Base-by-base conservation (phyloP, 2,113 vertebrate species). In the Colaptes auratus region DNA sequence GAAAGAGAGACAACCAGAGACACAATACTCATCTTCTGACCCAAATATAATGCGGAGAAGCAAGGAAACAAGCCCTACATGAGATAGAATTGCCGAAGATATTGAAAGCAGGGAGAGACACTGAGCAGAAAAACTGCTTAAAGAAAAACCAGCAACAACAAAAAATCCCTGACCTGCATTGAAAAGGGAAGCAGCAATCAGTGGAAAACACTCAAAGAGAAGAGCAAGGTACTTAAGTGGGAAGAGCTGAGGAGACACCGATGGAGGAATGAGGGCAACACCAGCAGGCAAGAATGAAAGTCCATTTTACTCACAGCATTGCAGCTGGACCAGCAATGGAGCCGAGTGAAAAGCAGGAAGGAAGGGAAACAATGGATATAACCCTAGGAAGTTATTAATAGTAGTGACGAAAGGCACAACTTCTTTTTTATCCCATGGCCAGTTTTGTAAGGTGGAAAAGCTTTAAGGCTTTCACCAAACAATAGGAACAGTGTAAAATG, bases 321-420 rank as follows among this genome's bases (percentile, higher is more conserved):
- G 50, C 80, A 69, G 89, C 83, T 69, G 78, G 77, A 92, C 92
- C 92, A 87, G 81, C 89, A 89, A 76, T 59, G 89, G 89, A 92
- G 94, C 15, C 5, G 16, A 4, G 83, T 9, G 42, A 85, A 93
- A 96, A 66, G 91, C 86, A 94, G 96, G 95, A 96, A 96, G 96
- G 94, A 96, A 96, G 82, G 35, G 36, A 85, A 96, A 96, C 94
- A 96, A 96, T 96, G 89, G 92, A 69, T 42, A 76, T 8, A 61
- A 63, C 55, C 81, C 84, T 87, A 79, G 10, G 7, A 87, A 70
- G 86, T 73, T 96, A 96, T 95, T 96, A 95, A 94, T 96, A 96
- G 94, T 3, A 73, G 11, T 96, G 95, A 94, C 74, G 52, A 92
- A 92, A 61, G 39, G 21, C 36, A 0, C 36, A 35, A 81, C 12